phyloP scores from a whole-genome alignment of 2,888 invertebrate species.

The Caenorhabditis wallacei region DNA sequence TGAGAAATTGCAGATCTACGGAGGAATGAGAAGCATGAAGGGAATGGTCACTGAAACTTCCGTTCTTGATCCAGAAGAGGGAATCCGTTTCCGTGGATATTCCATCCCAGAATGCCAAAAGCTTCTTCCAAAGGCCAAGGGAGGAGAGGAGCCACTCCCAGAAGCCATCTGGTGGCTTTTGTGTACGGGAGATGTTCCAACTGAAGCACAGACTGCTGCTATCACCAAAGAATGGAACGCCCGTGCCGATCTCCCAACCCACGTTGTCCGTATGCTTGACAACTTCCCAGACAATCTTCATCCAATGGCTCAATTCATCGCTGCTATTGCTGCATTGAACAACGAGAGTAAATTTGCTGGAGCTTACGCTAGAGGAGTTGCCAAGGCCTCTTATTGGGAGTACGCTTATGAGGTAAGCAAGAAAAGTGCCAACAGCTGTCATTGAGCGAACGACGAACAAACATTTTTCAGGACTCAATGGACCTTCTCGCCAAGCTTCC shows the following conservation, averaged over 20 bases:
- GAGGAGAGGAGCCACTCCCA: constrained; percentile 91
- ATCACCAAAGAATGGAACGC: constrained; percentile 91
- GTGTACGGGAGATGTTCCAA: constrained; percentile 92
- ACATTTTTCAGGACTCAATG: constrained; percentile 93
- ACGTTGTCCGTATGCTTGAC: constrained; percentile 94
- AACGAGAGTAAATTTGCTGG: constrained; percentile 94
- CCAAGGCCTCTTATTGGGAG: constrained; percentile 88
- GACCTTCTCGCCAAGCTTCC: constrained; percentile 95
- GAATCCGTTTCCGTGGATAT: constrained; percentile 94
- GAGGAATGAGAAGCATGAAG: constrained; percentile 97
- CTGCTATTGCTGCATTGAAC: constrained; percentile 93
- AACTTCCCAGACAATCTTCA: constrained; percentile 93
- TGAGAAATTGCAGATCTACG: constrained; percentile 86
- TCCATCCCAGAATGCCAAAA: constrained; percentile 95
- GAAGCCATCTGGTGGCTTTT: constrained; percentile 96
- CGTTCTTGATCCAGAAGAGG: constrained; percentile 95
- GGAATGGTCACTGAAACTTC: constrained; percentile 96
- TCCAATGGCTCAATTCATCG: constrained; percentile 94
- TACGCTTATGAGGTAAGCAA: constrained; percentile 76
- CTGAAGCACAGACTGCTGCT: constrained; percentile 87
- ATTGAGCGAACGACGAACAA: constrained; percentile 11
- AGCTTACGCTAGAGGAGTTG: constrained; percentile 92
- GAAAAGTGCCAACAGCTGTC: constrained; percentile 5
- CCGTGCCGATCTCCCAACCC: constrained; percentile 92
- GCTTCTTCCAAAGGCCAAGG: constrained; percentile 89